phyloP scores from a whole-genome alignment of 2,113 vertebrate genomes.

The Abramis brama region DNA sequence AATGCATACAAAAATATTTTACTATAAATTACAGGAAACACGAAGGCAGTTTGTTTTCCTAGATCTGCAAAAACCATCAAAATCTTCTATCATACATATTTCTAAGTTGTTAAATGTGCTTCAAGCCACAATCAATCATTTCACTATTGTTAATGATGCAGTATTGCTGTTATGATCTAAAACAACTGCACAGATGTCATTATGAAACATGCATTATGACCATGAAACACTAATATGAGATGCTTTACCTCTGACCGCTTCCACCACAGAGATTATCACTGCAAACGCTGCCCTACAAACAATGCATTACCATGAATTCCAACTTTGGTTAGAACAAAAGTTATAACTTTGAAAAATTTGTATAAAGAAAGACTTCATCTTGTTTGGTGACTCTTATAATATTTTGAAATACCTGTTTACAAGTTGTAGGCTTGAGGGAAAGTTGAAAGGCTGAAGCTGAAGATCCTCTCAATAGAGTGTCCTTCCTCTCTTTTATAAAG shows the following conservation, averaged over 20 bases:
- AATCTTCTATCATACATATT: neutral
- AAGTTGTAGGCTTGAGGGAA: neutral
- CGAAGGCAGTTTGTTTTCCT: neutral
- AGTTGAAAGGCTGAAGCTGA: neutral
- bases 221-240: neutral
- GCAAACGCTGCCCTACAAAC: neutral
- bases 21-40: neutral
- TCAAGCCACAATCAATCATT: neutral
- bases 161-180: neutral
- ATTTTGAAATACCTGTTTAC: neutral
- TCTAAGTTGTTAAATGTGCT: neutral
- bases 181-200: neutral
- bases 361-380: neutral
- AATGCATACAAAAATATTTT: too few species aligned
- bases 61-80: neutral
- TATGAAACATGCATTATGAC: neutral
- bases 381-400: neutral
- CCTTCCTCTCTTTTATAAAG: slow-evolving; percentile 34
- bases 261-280: neutral
- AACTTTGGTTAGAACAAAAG: too few species aligned
- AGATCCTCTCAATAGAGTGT: neutral
- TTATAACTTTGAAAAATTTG: neutral
- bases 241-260: neutral
- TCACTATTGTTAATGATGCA: neutral
- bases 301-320: neutral